A percentile compares a stretch with the other conserved stretches of the same genome.
Conservation (phyloP, 2,888 invertebrate species). For the Alloplasta piceator region DNA sequence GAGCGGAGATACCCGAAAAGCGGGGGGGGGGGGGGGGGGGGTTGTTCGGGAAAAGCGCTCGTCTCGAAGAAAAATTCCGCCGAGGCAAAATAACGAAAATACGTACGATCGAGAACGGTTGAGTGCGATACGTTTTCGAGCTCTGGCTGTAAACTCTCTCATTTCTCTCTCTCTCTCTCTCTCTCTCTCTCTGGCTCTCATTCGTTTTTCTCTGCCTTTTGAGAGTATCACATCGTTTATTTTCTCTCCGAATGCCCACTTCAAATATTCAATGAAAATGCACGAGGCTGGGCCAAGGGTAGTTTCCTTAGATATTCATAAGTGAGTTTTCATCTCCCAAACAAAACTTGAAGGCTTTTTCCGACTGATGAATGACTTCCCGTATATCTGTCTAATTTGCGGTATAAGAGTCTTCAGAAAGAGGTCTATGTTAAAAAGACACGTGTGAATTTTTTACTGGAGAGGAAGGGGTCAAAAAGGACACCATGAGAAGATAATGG, state of each 20-base stretch:
- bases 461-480: too few relatives aligned
- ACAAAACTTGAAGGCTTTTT: too few relatives aligned
- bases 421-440: too few relatives aligned
- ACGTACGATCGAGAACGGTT: constrained; percentile 57
- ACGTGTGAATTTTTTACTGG: too few relatives aligned
- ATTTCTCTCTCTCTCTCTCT: too few relatives aligned
- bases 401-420: too few relatives aligned
- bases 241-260: neutral
- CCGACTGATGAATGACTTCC: too few relatives aligned
- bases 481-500: too few relatives aligned
- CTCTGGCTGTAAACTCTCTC: constrained; percentile 21
- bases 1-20: constrained; percentile 16
- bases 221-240: neutral
- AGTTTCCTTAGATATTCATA: too few relatives aligned
- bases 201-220: neutral
- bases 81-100: constrained; percentile 54
- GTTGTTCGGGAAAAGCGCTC: constrained; percentile 17
- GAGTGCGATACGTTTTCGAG: constrained; percentile 37
- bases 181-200: constrained; percentile 3
- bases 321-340: too few relatives aligned
- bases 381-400: too few relatives aligned
- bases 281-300: too few relatives aligned
- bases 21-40: constrained; percentile 3
- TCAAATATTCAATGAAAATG: neutral
- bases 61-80: constrained; percentile 29